A percentile compares a stretch with the other conserved stretches of the same genome.
Conservation (phyloP, 2,797 vertebrate species). For the Scolopax bukidnonensis region DNA sequence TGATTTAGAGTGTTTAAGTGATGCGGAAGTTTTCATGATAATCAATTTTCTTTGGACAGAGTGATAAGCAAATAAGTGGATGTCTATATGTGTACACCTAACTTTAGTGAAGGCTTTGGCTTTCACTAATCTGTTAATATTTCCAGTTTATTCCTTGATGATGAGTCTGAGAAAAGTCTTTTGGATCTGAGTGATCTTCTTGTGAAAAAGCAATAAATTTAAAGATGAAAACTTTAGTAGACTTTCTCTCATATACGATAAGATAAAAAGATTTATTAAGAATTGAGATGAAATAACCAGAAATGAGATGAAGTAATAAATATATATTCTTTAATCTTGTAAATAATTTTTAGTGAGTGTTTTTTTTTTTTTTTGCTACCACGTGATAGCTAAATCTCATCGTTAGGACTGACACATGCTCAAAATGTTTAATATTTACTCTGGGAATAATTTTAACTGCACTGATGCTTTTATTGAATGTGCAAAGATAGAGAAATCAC, state of each 20-base stretch:
- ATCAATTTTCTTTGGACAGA: not conserved
- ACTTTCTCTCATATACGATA: not conserved
- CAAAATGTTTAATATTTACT: not conserved
- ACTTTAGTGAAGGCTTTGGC: not conserved
- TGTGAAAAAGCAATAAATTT: not conserved
- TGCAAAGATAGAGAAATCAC: not conserved
- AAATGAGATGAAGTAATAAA: not conserved
- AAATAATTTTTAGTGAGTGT: not conserved
- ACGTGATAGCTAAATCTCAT: not conserved
- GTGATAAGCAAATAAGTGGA: not conserved
- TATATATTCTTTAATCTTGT: not conserved
- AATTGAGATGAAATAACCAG: not conserved
- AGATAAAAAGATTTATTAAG: not conserved
- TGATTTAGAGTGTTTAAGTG: not conserved
- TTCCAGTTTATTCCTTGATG: not conserved
- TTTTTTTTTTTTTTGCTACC: not conserved
- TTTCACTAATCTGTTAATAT: not conserved
- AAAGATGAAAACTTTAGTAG: not conserved
- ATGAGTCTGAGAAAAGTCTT: not conserved
- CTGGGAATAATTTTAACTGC: not conserved
- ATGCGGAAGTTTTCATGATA: not conserved
- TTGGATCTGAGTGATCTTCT: not conserved
- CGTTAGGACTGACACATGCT: not conserved
- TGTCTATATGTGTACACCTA: not conserved
- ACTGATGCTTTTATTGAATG: not conserved